Evolutionary conservation across 1,140 invertebrate genomes (phyloP), one percentile per base, ranked within the genome.

Genomic region (Drosophila parabipectinata): DNA sequence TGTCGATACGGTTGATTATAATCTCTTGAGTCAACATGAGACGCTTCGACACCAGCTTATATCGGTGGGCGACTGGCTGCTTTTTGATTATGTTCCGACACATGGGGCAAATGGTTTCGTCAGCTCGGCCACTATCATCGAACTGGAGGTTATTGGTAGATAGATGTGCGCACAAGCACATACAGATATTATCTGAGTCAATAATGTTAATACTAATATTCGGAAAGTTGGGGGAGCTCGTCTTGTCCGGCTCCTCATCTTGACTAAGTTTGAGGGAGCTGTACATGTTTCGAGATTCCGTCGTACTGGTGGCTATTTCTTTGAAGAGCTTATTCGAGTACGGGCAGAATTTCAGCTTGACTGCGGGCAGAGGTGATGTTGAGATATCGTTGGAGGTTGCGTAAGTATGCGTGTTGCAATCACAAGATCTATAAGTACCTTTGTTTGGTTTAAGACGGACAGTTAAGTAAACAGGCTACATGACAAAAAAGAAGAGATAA

Each of bases 391-490:
- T 76, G 61, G 76, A 74, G 58, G 84, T 83, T 77, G 57, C 69
- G 74, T 67, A 67, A 63, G 58, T 61, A 57, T 62, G 84, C 77
- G 91, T 90, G 79, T 92, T 79, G 87, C 94, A 94, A 93, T 91
- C 92, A 89, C 94, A 94, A 93, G 95, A 96, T 90, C 93, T 93
- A 93, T 96, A 93, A 92, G 93, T 96, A 96, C 96, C 96, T 96
- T 96, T 94, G 85, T 96, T 94, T 85, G 93, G 92, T 90, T 94
- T 93, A 80, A 97, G 93, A 85, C 93, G 93, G 92, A 95, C 93
- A 90, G 93, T 94, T 90, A 97, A 94, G 93, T 95, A 97, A 92
- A 97, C 96, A 89, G 96, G 96, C 96, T 97, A 94, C 53, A 95
- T 95, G 93, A 89, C 52, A 77, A 66, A 67, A 61, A 78, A 66